Base-by-base conservation (phyloP, 2,113 vertebrate species). In the Pelecanus crispus region DNA sequence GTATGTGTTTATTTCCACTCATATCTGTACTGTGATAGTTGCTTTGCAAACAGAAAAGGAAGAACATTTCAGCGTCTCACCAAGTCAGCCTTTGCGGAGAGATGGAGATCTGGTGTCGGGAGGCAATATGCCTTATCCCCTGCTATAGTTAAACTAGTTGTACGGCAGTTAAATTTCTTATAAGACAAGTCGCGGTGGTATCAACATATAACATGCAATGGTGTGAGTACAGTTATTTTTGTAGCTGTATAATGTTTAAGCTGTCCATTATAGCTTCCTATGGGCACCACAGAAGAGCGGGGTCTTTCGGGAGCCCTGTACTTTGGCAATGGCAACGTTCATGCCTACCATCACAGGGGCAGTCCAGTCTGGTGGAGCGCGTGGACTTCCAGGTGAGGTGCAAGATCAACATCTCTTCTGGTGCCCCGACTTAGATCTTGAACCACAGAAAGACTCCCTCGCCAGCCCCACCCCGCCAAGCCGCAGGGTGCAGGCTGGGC, bases 221-320 rank as follows among this genome's bases (percentile, higher is more conserved):
- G 19, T 34, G 11, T 2, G 38, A 68, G 10, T 1, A 13, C 25
- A 18, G 29, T 15, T 36, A 4, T 8, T 79, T 73, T 56, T 67
- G 42, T 14, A 50, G 44, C 36, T 55, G 14, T 42, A 4, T 40
- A 17, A 45, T 2, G 5, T 50, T 79, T n/a, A 8, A 14, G 2
- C 44, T 53, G 22, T 16, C 42, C 13, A 1, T 63, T 56, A 21
- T 2, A 44, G 15, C 32, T 56, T 71, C 20, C 19, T 26, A 2
- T 1, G 1, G 17, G 47, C 16, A 20, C 26, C 8, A 2, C 0
- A 1, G 44, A 40, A 34, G 17, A 58, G 18, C 24, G 25, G 6
- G 13, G 9, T 36, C n/a, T 61, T 34, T 47, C 0, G 0, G 52
- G 31, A 72, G 3, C 17, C 31, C 0, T 0, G 36, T 31, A 4